Conservation (phyloP, 2,888 invertebrate species). For the Petrolisthes cinctipes region DNA sequence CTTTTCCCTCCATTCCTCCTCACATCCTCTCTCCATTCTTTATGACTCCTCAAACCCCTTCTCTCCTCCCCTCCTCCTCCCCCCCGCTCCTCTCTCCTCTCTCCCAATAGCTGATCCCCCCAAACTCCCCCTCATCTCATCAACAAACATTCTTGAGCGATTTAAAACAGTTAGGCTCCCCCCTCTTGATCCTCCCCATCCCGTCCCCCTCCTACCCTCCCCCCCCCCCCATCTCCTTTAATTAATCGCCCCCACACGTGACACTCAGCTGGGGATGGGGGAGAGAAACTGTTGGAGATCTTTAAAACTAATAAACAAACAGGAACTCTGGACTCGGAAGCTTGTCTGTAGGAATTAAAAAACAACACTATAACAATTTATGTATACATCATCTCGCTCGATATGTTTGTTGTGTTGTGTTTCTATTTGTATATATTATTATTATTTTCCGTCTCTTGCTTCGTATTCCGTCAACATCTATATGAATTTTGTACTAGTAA, state of each 20-base stretch:
- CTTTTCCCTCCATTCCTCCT: background rate
- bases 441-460: too few species aligned
- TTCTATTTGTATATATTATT: too few species aligned
- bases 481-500: too few species aligned
- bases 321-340: too few species aligned
- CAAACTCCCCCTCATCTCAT: background rate
- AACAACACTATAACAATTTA: too few species aligned
- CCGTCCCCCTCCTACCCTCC: conserved; percentile 18
- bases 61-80: background rate
- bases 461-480: too few species aligned
- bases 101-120: background rate
- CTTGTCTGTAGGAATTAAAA: too few species aligned
- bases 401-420: too few species aligned
- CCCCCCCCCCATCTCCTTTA: conserved; percentile 10
- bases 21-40: background rate
- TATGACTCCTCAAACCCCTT: background rate
- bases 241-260: too few species aligned
- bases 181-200: background rate
- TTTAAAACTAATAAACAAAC: background rate
- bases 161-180: conserved; percentile 10
- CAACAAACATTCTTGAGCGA: background rate
- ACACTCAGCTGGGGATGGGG: background rate
- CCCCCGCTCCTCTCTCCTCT: background rate
- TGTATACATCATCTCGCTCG: too few species aligned
- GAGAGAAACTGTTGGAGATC: background rate